A percentile compares a stretch with the other conserved stretches of the same genome.
These are phyloP conservation scores for Podarcis muralis DNA, from an alignment of 2,113 vertebrate species.

Conservation along the genomic window DNA sequence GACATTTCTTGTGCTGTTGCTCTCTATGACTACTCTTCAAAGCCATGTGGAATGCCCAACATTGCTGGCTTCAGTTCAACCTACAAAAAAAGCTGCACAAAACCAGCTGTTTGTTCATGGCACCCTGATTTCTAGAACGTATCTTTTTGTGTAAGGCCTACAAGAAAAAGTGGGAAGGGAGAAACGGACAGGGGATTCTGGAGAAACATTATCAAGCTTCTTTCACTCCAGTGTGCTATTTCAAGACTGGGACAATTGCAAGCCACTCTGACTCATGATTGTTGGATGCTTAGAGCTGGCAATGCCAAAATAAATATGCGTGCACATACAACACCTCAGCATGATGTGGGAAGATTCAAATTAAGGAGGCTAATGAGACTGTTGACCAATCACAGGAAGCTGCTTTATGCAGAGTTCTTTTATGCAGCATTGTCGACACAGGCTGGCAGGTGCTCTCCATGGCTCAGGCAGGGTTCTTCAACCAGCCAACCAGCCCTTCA, in stretches of 20 bases:
- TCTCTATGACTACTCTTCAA: not conserved
- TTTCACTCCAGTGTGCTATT: not conserved
- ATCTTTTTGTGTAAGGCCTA: not conserved
- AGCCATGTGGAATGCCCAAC: not conserved
- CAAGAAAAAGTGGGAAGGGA: not conserved
- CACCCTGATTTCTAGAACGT: not conserved
- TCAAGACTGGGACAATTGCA: conserved; percentile 2
- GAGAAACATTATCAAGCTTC: not conserved
- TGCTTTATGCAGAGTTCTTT: not conserved
- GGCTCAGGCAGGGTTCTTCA: not conserved
- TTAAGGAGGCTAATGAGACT: conserved; percentile 1
- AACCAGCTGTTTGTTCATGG: not conserved
- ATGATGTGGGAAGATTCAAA: conserved; percentile 2
- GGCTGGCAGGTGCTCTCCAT: not conserved
- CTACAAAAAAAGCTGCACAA: not conserved
- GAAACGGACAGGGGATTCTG: not conserved
- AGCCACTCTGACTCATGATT: not conserved
- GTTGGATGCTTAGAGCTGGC: not conserved
- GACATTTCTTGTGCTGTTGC: not conserved
- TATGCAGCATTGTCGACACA: not conserved
- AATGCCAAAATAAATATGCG: conserved; percentile 39
- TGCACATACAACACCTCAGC: conserved; percentile 33
- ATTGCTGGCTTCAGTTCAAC: not conserved
- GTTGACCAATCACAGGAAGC: not conserved
- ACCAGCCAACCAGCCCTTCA: not conserved